phyloP scores from a whole-genome alignment of 2,113 vertebrate genomes.

The Rhipidura dahli region DNA sequence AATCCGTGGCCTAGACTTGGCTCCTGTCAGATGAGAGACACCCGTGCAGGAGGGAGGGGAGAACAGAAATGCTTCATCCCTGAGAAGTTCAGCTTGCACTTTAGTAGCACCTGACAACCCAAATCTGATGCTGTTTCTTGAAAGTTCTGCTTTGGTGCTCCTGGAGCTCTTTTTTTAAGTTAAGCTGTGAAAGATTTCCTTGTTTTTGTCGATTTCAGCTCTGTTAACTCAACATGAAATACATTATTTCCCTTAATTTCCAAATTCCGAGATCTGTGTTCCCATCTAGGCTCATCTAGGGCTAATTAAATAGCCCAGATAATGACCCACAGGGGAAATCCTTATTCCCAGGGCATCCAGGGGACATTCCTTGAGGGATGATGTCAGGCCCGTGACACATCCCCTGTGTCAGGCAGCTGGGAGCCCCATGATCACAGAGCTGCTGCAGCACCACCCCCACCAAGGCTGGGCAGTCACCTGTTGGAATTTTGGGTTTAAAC shows the following conservation, averaged over 20 bases:
- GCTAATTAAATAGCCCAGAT: neutral
- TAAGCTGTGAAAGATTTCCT: neutral
- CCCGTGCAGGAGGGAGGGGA: neutral
- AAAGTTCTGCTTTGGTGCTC: neutral
- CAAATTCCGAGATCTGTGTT: neutral
- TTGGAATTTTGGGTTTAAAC: neutral
- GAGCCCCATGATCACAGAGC: accelerated
- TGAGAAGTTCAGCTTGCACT: neutral
- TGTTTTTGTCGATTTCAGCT: neutral
- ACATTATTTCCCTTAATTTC: neutral
- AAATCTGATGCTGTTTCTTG: neutral
- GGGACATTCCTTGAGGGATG: neutral
- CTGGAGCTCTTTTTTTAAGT: neutral
- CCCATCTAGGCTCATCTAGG: neutral
- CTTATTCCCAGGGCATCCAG: neutral
- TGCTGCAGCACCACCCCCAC: neutral
- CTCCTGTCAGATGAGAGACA: neutral
- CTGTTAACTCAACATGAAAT: accelerated
- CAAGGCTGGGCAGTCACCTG: neutral
- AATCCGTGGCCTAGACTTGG: neutral
- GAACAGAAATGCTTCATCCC: neutral
- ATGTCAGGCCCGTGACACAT: neutral
- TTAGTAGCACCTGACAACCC: neutral
- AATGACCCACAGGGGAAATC: neutral
- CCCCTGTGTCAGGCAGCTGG: neutral